Base-by-base conservation (phyloP, 2,888 invertebrate genomes). In the Strigamia transsilvanica region DNA sequence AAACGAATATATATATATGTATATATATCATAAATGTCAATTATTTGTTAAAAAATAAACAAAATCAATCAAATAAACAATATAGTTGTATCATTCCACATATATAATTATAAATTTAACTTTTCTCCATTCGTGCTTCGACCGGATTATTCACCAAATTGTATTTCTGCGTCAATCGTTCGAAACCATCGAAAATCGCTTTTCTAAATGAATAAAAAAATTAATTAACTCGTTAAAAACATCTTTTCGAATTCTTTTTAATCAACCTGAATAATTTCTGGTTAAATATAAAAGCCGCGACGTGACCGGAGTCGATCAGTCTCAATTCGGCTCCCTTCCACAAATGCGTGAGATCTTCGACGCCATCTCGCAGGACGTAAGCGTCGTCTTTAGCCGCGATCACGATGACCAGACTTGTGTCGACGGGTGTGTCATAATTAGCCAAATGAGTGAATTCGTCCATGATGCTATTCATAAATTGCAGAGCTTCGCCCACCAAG, bases 381-480 rank as follows among this genome's bases (percentile, higher is more conserved):
- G 88, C 89, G 85, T 90, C 90, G 86, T 94, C 92, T 84, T 92
- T 92, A 0, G 98, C 98, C 86, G 94, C 94, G 1, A 99, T 94
- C 21, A 96, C 94, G 84, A 96, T 97, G 83, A 97, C 94, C 80
- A 98, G 90, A 12, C 93, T 93, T 0, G 98, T 94, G 87, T 99
- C 98, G 80, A 92, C 92, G 0, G 91, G 91, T 18, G 93, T 90
- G 2, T 96, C 93, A 87, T 97, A 99, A 89, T 98, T 97, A 84
- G 93, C 94, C 61, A 99, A 90, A 89, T 98, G 98, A 0, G 99
- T 99, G 87, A 97, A 99, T 88, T 99, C 98, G 87, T 99, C 99
- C 99, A 99, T 99, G 85, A 99, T 93, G 0, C 98, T 97, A 80
- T 95, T 90, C 98, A 99, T 98, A 87, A 99, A 98, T 89, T 95